Base-by-base conservation (phyloP, 2,888 invertebrate genomes). In the Eugnorisma glareosa region DNA sequence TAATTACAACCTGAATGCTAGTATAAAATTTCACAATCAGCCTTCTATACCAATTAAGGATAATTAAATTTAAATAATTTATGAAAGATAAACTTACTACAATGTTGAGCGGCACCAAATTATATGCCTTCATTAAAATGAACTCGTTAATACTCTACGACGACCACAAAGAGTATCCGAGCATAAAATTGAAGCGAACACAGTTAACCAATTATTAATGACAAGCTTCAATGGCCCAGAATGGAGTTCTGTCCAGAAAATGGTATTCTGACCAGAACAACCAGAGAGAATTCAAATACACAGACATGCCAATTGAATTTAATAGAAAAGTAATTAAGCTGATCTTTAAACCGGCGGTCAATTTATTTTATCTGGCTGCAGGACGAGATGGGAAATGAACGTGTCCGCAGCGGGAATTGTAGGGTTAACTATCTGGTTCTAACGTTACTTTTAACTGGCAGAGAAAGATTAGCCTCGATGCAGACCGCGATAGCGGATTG, bases 151-250 rank as follows among this genome's bases (percentile, higher is more conserved):
- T 79, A 75, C 77, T 77, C 74, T 73, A 71, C 75, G 75, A 73
- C 31, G 72, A 82, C 84, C 86, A 77, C 88, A 79, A 82, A 51
- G 86, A 86, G 85, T 84, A 89, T 80, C 77, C 72, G 70, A 79
- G 87, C 87, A 87, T 87, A 87, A 90, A 92, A 91, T 90, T 86
- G 82, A 89, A 89, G 73, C 79, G 86, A 73, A 87, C 84, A 89
- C 87, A 87, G 89, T 90, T 89, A 86, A 88, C 86, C 82, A 88
- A 91, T 90, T 87, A 91, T 88, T 89, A 89, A 89, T 89, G 86
- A 85, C 75, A 83, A 79, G 85, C 84, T 86, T 74, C 88, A 84
- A 79, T 75, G 81, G 40, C 73, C 71, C 74, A 81, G 76, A 86
- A 84, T 82, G 75, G 45, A 74, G 72, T 70, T 72, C 75, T 77